Evolutionary conservation across 2,113 vertebrate genomes (phyloP).

Genomic region (Ceyx cyanopectus): DNA sequence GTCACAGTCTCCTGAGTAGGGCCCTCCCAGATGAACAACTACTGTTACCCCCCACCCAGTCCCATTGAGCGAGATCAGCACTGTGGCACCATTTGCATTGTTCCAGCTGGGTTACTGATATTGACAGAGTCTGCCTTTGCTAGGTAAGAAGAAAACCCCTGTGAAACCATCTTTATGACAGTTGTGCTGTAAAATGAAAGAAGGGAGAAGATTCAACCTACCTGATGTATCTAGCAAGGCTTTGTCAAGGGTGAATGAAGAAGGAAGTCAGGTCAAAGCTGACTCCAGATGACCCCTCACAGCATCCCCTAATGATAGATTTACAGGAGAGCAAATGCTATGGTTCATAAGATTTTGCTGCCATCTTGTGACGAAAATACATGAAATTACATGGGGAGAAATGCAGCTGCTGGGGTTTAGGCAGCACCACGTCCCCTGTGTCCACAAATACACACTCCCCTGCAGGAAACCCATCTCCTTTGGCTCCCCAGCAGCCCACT

Average conservation of each 20-base stretch:
- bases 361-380: conserved; percentile 79
- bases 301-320: neutral
- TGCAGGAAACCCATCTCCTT: rapidly evolving
- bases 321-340: neutral
- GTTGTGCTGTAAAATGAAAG: neutral
- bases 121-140: neutral
- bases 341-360: conserved; percentile 74
- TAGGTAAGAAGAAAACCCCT: rapidly evolving
- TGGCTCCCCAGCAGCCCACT: neutral
- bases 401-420: neutral
- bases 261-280: neutral
- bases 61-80: rapidly evolving
- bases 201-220: neutral
- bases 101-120: neutral
- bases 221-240: no score
- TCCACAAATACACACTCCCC: rapidly evolving
- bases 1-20: rapidly evolving
- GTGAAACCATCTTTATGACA: neutral
- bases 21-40: neutral
- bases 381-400: neutral
- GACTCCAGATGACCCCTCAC: neutral
- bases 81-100: neutral
- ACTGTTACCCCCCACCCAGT: no score
- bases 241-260: neutral
- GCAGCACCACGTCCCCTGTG: neutral